Base-by-base conservation (phyloP, 1,140 invertebrate genomes). In the Cotesia vestalis region DNA sequence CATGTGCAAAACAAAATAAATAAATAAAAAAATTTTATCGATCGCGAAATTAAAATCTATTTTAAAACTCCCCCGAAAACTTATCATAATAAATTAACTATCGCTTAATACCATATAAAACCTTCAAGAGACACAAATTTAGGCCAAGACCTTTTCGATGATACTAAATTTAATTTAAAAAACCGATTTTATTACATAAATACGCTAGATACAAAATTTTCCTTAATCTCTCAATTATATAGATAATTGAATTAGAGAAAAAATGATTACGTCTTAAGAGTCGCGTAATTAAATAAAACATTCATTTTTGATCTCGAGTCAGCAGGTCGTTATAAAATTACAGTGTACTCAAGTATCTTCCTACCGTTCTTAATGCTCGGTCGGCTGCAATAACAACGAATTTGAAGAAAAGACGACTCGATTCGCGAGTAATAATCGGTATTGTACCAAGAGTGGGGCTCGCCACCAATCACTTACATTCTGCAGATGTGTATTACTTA, bases 381-480 rank as follows among this genome's bases (percentile, higher is more conserved):
- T 55, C 17, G 17, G 5, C 11, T 55, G n/a, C 11, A 55, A 59
- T 59, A 59, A 59, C 57, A 17, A 20, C 9, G 17, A 20, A 20
- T 59, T 59, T 27, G 4, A 59, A 59, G 20, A 20, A 17, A 27
- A 55, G 53, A 55, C 12, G 8, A 14, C 20, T 27, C 5, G 20
- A 59, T 27, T 59, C 57, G 20, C n/a, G 12, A 59, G 57, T 59
- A 46, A 46, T 46, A 5, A 46, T 46, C 40, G 40, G 40, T 46
- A 46, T 27, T 59, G 17, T 27, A 17, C 17, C 5, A 9, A 27
- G 57, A 20, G 57, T 17, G 57, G 57, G 57, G 57, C 17, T 20
- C 9, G 4, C 3, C 5, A 6, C 57, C 57, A 59, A 59, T 59
- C 57, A 59, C 57, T 59, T 17, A 59, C 8, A 20, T 59, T 20